A percentile compares a stretch with the other conserved stretches of the same genome.
phyloP scores from a whole-genome alignment of 1,140 invertebrate species.

The Drosophila kikkawai region DNA sequence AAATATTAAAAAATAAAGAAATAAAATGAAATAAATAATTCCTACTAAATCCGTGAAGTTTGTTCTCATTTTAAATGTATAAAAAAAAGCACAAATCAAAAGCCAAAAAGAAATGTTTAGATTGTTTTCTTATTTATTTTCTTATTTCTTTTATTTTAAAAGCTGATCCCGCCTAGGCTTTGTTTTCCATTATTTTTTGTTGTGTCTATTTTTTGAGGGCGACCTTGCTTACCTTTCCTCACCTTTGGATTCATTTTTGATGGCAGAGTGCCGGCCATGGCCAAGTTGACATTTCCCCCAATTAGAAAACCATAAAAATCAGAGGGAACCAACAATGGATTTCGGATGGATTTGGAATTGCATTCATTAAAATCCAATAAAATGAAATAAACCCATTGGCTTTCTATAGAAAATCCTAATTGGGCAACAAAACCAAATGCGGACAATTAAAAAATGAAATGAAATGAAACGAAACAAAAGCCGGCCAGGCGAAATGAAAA shows the following conservation, averaged over 20 bases:
- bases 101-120: not conserved
- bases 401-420: constrained; percentile 79
- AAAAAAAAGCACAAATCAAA: not conserved
- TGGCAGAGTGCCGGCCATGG: constrained; percentile 2
- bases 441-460: constrained; percentile 73
- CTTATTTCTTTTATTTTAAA: constrained; percentile 2
- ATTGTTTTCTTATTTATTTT: constrained; percentile 13
- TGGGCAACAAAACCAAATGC: constrained; percentile 63
- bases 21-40: constrained; percentile 1
- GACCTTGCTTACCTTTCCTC: constrained; percentile 50
- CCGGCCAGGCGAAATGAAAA: constrained; percentile 44
- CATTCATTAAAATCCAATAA: constrained; percentile 75
- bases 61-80: not conserved
- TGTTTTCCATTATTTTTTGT: not conserved
- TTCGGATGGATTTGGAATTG: constrained; percentile 46
- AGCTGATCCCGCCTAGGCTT: not conserved
- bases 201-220: constrained; percentile 18
- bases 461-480: constrained; percentile 62
- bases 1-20: not conserved
- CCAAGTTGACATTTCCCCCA: constrained; percentile 31
- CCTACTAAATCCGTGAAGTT: not conserved
- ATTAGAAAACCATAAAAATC: constrained; percentile 67
- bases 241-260: constrained; percentile 21
- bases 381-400: constrained; percentile 77
- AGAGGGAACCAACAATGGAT: constrained; percentile 34